phyloP scores from a whole-genome alignment of 2,797 vertebrate species.

The Fundulus diaphanus region DNA sequence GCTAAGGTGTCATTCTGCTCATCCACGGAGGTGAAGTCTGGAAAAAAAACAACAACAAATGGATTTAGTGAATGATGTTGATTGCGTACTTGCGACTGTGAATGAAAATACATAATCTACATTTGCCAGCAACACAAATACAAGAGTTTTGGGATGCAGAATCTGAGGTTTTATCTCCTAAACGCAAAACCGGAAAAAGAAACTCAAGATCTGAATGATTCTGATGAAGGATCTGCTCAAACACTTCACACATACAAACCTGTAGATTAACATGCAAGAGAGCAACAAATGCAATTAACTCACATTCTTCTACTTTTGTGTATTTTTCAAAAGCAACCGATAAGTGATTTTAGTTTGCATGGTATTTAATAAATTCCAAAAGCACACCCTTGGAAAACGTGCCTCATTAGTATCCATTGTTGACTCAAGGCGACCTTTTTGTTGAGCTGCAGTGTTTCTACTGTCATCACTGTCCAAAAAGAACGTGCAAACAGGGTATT shows the following conservation, averaged over 20 bases:
- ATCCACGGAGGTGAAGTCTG: conserved; percentile 28
- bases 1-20: conserved; percentile 29
- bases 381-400: conserved; percentile 42
- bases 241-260: conserved; percentile 29
- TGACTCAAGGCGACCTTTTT: conserved; percentile 48
- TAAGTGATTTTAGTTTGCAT: conserved; percentile 39
- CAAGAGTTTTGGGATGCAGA: conserved; percentile 41
- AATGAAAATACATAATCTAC: conserved; percentile 35
- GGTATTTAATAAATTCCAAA: conserved; percentile 54
- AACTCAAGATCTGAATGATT: conserved; percentile 28
- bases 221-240: conserved; percentile 39
- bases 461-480: conserved; percentile 41
- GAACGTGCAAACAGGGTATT: conserved; percentile 6
- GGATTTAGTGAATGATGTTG: conserved; percentile 30
- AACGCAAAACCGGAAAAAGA: conserved; percentile 29
- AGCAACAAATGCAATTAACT: conserved; percentile 64
- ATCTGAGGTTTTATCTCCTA: conserved; percentile 46
- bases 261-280: conserved; percentile 40
- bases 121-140: conserved; percentile 23
- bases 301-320: conserved; percentile 58
- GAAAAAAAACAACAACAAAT: conserved; percentile 22
- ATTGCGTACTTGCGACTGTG: conserved; percentile 24
- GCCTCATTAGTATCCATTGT: conserved; percentile 63
- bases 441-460: conserved; percentile 34
- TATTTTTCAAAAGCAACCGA: conserved; percentile 34